These are phyloP conservation scores for Melinaea menophilus DNA, from an alignment of 2,888 invertebrate species.

Conservation along the genomic window DNA sequence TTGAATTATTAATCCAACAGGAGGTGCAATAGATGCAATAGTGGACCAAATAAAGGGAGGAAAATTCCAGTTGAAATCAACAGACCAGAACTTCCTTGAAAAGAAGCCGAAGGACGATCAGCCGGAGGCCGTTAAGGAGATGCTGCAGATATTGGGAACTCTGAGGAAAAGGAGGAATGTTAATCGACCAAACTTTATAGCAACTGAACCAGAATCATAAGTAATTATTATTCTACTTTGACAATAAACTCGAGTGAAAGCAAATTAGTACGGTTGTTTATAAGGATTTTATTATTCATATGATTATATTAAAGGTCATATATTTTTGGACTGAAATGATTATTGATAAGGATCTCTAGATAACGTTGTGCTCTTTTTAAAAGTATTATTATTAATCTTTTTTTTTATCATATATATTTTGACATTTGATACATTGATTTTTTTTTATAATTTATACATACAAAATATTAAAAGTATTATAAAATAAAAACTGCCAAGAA, in stretches of 20 bases:
- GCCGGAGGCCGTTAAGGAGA: constrained; percentile 70
- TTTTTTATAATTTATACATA: background rate
- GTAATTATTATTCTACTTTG: background rate
- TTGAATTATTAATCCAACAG: constrained; percentile 31
- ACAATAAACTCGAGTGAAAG: background rate
- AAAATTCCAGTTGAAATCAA: constrained; percentile 82
- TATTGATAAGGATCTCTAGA: background rate
- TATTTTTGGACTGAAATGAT: background rate
- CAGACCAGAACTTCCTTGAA: constrained; percentile 78
- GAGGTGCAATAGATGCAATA: constrained; percentile 84
- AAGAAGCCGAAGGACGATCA: constrained; percentile 77
- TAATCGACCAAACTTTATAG: constrained; percentile 18
- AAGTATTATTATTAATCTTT: constrained; percentile 1
- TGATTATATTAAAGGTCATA: background rate
- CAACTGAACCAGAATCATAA: constrained; percentile 11
- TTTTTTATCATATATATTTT: background rate
- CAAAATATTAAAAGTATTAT: background rate
- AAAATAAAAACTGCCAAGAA: too few species aligned
- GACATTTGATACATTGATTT: background rate
- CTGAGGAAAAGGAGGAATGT: constrained; percentile 51
- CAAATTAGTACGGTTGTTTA: background rate
- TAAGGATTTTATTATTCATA: background rate
- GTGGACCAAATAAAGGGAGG: constrained; percentile 88
- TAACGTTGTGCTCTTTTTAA: constrained; percentile 1
- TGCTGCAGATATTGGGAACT: constrained; percentile 82